phyloP scores from a whole-genome alignment of 2,113 vertebrate genomes.

The Sula dactylatra region DNA sequence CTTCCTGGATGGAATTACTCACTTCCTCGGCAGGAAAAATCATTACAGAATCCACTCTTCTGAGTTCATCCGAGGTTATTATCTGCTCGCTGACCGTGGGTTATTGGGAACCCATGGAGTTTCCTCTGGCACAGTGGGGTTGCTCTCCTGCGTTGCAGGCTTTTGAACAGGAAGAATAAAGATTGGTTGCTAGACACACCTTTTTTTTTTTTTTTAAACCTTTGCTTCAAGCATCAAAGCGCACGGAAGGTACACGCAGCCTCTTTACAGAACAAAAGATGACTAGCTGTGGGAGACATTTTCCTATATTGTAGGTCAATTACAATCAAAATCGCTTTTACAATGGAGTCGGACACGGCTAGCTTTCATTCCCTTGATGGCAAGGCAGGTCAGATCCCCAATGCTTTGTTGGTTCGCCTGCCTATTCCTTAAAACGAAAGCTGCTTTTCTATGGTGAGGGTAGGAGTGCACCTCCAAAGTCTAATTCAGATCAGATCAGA shows the following conservation, averaged over 20 bases:
- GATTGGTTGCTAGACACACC: not conserved
- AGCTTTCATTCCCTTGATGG: not conserved
- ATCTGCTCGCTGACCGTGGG: not conserved
- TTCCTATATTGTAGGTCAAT: not conserved
- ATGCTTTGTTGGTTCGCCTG: not conserved
- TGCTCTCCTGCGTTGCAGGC: not conserved
- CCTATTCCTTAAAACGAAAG: not conserved
- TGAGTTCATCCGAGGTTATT: not conserved
- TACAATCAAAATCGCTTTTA: not conserved
- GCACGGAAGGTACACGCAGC: accelerated
- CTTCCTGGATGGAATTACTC: conserved; percentile 47
- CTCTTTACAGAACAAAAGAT: not conserved
- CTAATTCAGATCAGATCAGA: not conserved
- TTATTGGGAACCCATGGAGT: accelerated
- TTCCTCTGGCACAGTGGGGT: not conserved
- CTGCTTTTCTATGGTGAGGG: not conserved
- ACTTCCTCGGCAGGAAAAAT: conserved; percentile 48
- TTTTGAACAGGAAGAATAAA: not conserved
- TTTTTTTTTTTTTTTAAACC: not conserved
- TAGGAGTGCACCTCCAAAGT: not conserved
- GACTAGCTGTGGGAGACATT: not conserved
- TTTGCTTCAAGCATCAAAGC: not conserved
- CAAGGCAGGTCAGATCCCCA: not conserved
- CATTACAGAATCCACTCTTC: not conserved
- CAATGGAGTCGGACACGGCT: accelerated